Evolutionary conservation across 2,797 vertebrate species (phyloP).

Genomic region (Fundulus diaphanus): DNA sequence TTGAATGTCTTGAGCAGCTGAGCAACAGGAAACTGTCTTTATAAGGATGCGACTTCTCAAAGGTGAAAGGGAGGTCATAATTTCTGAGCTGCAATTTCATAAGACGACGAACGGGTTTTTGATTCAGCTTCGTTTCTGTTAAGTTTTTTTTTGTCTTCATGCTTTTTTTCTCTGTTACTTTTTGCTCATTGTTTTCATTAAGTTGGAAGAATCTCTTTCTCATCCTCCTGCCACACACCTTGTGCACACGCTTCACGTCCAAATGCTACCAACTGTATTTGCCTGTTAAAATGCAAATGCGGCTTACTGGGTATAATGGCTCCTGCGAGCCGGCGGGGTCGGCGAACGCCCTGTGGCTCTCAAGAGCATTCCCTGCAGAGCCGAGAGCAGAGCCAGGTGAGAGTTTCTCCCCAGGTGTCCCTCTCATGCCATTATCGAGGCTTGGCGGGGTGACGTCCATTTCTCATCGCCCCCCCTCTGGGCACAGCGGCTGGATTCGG

Average conservation of each 20-base stretch:
- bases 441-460: slow-evolving; percentile 32
- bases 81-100: slow-evolving; percentile 27
- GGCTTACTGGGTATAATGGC: slow-evolving; percentile 44
- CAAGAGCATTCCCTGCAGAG: slow-evolving; percentile 40
- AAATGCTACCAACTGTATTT: slow-evolving; percentile 37
- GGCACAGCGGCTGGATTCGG: slow-evolving; percentile 32
- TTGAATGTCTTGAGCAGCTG: slow-evolving; percentile 48
- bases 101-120: slow-evolving; percentile 16
- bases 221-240: slow-evolving; percentile 18
- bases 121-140: background rate
- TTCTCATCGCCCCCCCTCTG: slow-evolving; percentile 16
- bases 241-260: slow-evolving; percentile 17
- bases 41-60: slow-evolving; percentile 11
- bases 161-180: slow-evolving; percentile 9
- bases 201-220: slow-evolving; percentile 25
- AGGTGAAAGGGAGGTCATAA: slow-evolving; percentile 55
- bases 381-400: slow-evolving; percentile 56
- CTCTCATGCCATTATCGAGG: slow-evolving; percentile 37
- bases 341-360: slow-evolving; percentile 37
- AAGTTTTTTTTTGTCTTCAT: slow-evolving; percentile 10
- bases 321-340: slow-evolving; percentile 34
- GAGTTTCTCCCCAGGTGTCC: slow-evolving; percentile 46
- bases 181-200: slow-evolving; percentile 26
- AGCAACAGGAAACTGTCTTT: slow-evolving; percentile 57
- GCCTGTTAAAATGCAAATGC: slow-evolving; percentile 66